phyloP scores from a whole-genome alignment of 1,140 invertebrate genomes.

The Neotoxoptera formosana region DNA sequence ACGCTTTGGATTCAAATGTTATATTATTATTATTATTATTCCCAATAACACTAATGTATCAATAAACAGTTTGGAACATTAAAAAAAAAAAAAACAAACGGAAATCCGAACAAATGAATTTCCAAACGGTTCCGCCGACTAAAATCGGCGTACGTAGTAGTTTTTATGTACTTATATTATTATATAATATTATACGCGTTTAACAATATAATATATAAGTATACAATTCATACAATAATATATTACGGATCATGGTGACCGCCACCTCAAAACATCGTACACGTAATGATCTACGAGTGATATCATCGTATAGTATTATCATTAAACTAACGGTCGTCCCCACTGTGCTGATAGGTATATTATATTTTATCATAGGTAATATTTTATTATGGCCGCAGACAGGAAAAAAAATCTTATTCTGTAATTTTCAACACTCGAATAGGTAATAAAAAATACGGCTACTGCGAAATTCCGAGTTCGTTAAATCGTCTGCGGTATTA shows the following conservation, averaged over 20 bases:
- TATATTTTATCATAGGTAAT: no score
- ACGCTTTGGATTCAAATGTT: neutral
- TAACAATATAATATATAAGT: neutral
- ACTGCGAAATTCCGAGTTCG: neutral
- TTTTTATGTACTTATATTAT: neutral
- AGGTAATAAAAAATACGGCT: neutral
- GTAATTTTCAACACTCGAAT: neutral
- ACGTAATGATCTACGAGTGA: neutral
- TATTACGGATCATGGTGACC: neutral
- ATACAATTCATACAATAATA: neutral
- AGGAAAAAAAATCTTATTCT: neutral
- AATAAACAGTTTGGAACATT: conserved; percentile 24
- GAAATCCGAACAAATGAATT: conserved; percentile 25
- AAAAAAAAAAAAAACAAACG: conserved; percentile 18
- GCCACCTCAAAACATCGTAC: neutral
- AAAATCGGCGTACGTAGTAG: neutral
- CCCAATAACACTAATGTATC: conserved; percentile 32
- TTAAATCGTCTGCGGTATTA: neutral
- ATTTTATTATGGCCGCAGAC: no score
- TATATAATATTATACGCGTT: neutral
- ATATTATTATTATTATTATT: conserved; percentile 31
- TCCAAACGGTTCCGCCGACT: conserved; percentile 5
- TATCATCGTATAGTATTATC: neutral
- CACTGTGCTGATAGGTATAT: neutral
- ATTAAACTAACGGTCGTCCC: neutral